Base-by-base conservation (phyloP, 2,113 vertebrate species). In the Amphilophus citrinellus region DNA sequence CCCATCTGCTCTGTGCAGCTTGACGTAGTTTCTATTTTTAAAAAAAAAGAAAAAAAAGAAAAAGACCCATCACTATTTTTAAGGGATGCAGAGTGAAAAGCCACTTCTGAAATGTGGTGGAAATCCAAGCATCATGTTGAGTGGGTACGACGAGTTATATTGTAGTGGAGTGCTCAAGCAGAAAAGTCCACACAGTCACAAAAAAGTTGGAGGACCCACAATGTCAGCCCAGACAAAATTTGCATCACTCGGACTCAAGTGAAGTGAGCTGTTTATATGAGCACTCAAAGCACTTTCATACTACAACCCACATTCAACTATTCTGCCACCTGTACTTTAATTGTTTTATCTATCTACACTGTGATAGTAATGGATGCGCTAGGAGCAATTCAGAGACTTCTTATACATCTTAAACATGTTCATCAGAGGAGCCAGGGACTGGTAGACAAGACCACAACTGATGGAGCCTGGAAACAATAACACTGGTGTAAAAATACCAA, bases 261-360 rank as follows among this genome's bases (percentile, higher is more conserved):
- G 42, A 71, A 71, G 65, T 50, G 65, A 24, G 22, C 65, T 71
- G 24, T 71, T 71, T 71, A 71, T 71, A 44, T 50, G 24, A 71
- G 65, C 42, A 71, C 65, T 68, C 65, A 68, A 68, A 68, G 65
- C 65, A 50, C 65, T 68, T 68, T 68, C 44, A 68, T 68, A 27
- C 27, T 68, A 47, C 65, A 47, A 27, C 65, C 65, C 65, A 17
- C 22, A 15, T 68, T 68, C 22, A 68, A 47, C 65, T 47, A 50
- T 68, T 50, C 65, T 68, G 42, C 11, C 42, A 68, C 42, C 27
- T 39, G 27, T 42, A 30, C 42, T 50, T 71, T 71, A 71, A 50
- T 50, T 50, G 22, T 42, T 71, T 71, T 50, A 71, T 71, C 65
- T 47, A 24, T 50, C 42, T 71, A 71, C 24, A 30, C 5, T 71